Evolutionary conservation across 2,797 vertebrate genomes (phyloP).

Genomic region (Typhlichthys subterraneus): DNA sequence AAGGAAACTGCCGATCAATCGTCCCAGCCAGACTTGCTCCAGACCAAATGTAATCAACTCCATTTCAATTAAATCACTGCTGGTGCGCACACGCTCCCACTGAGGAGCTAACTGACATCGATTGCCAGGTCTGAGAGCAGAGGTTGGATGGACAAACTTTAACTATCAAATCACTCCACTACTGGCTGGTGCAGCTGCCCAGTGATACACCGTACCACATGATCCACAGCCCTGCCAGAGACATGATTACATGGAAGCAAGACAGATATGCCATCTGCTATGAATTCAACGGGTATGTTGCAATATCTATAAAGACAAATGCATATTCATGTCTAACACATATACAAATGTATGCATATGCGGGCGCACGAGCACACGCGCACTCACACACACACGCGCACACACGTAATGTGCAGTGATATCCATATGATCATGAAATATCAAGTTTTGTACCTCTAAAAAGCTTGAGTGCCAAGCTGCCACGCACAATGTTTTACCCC

Average conservation of each 20-base stretch:
- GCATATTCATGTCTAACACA: not conserved
- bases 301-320: constrained; percentile 2
- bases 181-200: constrained; percentile 2
- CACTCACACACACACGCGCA: constrained; percentile 7
- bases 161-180: constrained; percentile 42
- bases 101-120: constrained; percentile 36
- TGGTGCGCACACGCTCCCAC: constrained; percentile 33
- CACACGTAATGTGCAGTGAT: not conserved
- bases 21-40: constrained; percentile 48
- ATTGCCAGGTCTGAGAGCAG: constrained; percentile 37
- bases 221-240: constrained; percentile 21
- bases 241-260: constrained; percentile 13
- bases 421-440: no score
- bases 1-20: constrained; percentile 55
- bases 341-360: no score
- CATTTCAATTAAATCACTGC: constrained; percentile 60
- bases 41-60: constrained; percentile 67
- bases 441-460: no score
- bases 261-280: constrained; percentile 3
- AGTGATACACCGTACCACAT: constrained; percentile 9
- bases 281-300: not conserved
- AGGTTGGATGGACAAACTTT: constrained; percentile 37
- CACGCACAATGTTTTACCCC: no score
- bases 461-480: no score
- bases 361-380: not conserved